Evolutionary conservation across 2,797 vertebrate species (phyloP), one percentile per base, ranked within the genome.

Genomic region (Clarias platycephalus): DNA sequence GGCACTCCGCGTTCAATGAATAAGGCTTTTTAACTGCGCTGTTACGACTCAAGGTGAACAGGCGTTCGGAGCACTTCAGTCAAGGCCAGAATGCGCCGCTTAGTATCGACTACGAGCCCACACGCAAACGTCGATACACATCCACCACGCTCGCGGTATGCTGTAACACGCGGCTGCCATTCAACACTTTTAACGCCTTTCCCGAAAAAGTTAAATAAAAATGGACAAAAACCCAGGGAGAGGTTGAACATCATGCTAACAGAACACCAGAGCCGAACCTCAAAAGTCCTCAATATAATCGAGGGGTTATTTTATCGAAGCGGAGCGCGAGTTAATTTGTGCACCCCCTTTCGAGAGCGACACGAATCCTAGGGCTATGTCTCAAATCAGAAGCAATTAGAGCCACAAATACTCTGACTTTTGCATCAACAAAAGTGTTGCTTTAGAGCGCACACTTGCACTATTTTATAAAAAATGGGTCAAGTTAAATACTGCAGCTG

Each of bases 1-100:
- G 87, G 88, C 85, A 80, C 90, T 89, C 89, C 88, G 83, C 80
- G 83, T 80, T 91, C 88, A 89, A 90, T 88, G 86, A 87, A 87
- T 66, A 82, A 79, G 1, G 66, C 83, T 83, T 87, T 88, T 85
- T 86, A 34, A 77, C 63, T 26, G 67, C 78, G 87, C 87, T 87
- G 89, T 81, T 57, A 80, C 72, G n/a, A 16, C 24, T 86, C 84
- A 82, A 87, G 84, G 84, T 75, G 72, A 63, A 82, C 44, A n/a
- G 62, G 22, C 44, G 64, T 68, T 44, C 49, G 62, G 53, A 49
- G 58, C 53, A 53, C 72, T 85, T 70, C 40, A 86, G 74, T 83
- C 77, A 66, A 79, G 71, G 84, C 71, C 63, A 44, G 66, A 71
- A 49, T 34, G 44, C 70, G 10, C 22, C 58, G 18, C 71, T 74